These are phyloP conservation scores for Wasmannia auropunctata DNA, from an alignment of 1,140 invertebrate species.

Conservation along the genomic window DNA sequence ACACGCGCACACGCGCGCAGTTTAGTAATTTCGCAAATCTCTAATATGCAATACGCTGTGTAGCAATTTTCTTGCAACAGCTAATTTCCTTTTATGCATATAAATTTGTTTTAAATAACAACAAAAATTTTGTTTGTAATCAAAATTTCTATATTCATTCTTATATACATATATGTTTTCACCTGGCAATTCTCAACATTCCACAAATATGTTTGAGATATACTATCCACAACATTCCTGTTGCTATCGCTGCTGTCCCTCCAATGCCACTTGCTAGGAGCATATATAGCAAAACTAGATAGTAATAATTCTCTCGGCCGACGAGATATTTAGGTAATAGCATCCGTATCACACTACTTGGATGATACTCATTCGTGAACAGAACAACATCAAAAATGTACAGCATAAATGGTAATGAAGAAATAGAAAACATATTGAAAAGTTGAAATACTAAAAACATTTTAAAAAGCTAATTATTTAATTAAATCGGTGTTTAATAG, in stretches of 20 bases:
- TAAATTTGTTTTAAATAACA: not conserved
- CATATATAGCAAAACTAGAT: no score
- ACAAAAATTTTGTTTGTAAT: not conserved
- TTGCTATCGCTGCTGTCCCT: not conserved
- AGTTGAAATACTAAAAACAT: not conserved
- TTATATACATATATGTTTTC: no score
- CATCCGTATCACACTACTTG: not conserved
- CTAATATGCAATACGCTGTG: no score
- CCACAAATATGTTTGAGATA: not conserved
- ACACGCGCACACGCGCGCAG: no score
- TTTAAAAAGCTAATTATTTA: not conserved
- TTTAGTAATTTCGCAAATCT: no score
- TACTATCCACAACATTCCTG: no score
- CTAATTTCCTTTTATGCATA: no score
- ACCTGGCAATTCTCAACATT: not conserved
- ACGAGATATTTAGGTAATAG: not conserved
- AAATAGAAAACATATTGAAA: not conserved
- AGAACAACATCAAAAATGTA: not conserved
- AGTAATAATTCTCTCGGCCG: not conserved
- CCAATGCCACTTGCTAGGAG: no score
- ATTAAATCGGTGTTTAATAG: not conserved
- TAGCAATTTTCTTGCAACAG: no score
- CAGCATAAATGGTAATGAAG: not conserved
- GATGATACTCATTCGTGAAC: not conserved
- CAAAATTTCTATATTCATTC: not conserved